Conservation (phyloP, 2,888 invertebrate genomes). For the Xestia xanthographa region DNA sequence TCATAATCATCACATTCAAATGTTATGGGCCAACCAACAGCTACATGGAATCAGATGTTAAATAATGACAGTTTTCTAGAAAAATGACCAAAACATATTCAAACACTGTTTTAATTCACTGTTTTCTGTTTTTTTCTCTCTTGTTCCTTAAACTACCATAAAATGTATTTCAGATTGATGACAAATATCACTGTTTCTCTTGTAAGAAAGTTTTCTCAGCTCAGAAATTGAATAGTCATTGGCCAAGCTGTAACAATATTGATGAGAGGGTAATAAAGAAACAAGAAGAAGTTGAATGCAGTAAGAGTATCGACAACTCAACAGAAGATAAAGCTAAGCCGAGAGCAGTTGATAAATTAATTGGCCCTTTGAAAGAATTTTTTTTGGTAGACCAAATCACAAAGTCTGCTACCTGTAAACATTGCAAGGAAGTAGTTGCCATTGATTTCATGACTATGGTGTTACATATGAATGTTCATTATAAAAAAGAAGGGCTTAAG, state of each 20-base stretch:
- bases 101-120: too few species aligned
- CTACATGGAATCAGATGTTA: not conserved
- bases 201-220: constrained; percentile 71
- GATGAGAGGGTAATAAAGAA: constrained; percentile 26
- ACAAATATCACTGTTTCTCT: constrained; percentile 76
- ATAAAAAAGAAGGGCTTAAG: constrained; percentile 36
- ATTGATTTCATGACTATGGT: constrained; percentile 62
- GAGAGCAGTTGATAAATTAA: constrained; percentile 58
- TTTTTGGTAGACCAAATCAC: constrained; percentile 69
- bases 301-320: not conserved
- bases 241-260: constrained; percentile 41
- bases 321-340: constrained; percentile 39
- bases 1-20: not conserved
- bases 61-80: not conserved
- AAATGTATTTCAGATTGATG: constrained; percentile 71
- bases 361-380: constrained; percentile 63
- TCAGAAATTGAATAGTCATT: constrained; percentile 64
- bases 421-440: constrained; percentile 68
- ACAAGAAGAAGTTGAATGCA: constrained; percentile 15
- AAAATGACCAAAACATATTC: not conserved
- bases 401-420: constrained; percentile 71
- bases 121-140: too few species aligned
- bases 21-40: not conserved
- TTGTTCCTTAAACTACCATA: not conserved
- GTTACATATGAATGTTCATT: constrained; percentile 64